These are phyloP conservation scores for Mythimna lalbum DNA, from an alignment of 2,888 invertebrate genomes.

Conservation along the genomic window DNA sequence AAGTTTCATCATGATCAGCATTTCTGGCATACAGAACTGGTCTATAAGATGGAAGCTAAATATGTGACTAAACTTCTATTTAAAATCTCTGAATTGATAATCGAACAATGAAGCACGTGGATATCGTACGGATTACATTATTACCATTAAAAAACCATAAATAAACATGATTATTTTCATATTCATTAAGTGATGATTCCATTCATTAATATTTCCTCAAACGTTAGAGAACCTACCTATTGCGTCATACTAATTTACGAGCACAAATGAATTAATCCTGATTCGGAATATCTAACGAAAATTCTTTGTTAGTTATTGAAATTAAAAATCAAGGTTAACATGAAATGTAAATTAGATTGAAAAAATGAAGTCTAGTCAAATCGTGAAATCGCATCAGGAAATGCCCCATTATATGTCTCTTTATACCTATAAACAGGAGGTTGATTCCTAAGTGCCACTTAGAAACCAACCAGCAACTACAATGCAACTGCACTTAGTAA, in stretches of 20 bases:
- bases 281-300: neutral
- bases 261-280: constrained; percentile 3
- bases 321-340: neutral
- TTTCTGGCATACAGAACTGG: neutral
- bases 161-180: constrained; percentile 14
- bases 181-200: constrained; percentile 16
- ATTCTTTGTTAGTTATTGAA: constrained; percentile 7
- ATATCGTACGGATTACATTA: constrained; percentile 11
- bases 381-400: neutral
- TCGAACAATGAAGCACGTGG: constrained; percentile 28
- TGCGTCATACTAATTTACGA: constrained; percentile 38
- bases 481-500: too few relatives aligned
- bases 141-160: constrained; percentile 16
- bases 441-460: too few relatives aligned
- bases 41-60: neutral
- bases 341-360: neutral
- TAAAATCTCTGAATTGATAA: neutral
- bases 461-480: too few relatives aligned
- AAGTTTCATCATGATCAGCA: too few relatives aligned
- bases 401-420: neutral
- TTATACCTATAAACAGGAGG: too few relatives aligned
- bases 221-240: constrained; percentile 3
- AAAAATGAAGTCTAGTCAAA: neutral
- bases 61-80: neutral
- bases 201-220: constrained; percentile 41